phyloP scores from a whole-genome alignment of 37 sponge, comb jelly and placozoan genomes.

The Hexactinellida sp. region DNA sequence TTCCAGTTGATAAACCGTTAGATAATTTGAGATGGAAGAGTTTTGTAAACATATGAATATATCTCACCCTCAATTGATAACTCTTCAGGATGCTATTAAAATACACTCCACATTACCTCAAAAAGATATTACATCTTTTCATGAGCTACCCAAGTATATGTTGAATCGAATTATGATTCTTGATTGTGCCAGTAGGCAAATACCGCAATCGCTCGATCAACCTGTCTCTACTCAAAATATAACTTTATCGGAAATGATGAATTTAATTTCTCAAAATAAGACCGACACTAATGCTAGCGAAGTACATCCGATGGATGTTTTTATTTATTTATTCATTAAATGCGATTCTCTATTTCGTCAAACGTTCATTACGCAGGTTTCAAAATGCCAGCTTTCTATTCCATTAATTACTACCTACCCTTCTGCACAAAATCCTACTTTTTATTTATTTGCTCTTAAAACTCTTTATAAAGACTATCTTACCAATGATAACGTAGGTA shows the following conservation, averaged over 20 bases:
- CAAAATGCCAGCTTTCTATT: constrained; percentile 20
- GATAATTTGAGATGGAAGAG: neutral
- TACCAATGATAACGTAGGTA: neutral
- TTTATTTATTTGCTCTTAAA: constrained; percentile 20
- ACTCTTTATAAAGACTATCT: constrained; percentile 21
- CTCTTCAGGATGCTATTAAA: neutral
- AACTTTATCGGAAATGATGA: neutral
- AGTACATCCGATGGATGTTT: neutral
- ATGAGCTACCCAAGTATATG: neutral
- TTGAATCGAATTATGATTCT: neutral
- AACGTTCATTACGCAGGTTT: neutral
- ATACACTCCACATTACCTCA: neutral
- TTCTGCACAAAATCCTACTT: neutral
- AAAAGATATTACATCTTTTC: neutral
- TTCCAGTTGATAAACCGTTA: too few relatives aligned
- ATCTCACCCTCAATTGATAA: neutral
- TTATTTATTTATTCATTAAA: neutral
- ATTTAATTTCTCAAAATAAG: neutral
- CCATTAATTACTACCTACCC: constrained; percentile 21
- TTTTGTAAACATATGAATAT: neutral
- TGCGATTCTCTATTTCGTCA: neutral
- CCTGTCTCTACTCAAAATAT: neutral
- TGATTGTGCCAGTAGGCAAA: neutral
- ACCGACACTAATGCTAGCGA: too few relatives aligned
- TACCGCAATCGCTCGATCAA: neutral